Conservation (phyloP, 2,113 vertebrate genomes). For the Pedetes capensis region DNA sequence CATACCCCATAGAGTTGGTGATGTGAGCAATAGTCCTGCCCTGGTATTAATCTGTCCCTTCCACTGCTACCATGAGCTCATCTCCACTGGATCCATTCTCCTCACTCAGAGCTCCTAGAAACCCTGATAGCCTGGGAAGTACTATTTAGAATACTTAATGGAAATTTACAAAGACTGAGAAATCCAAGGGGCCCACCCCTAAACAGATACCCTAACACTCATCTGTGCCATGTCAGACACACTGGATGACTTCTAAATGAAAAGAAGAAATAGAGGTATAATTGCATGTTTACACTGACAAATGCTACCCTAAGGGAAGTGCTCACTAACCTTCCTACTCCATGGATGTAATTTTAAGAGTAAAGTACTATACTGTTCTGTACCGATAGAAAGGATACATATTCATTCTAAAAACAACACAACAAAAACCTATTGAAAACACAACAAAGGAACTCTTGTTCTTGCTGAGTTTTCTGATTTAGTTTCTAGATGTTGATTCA, state of each 20-base stretch:
- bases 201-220: neutral
- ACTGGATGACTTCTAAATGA: neutral
- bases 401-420: neutral
- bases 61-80: neutral
- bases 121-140: neutral
- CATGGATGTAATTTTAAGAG: neutral
- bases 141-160: neutral
- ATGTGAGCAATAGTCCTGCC: neutral
- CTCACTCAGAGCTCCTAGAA: neutral
- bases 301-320: neutral
- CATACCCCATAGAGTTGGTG: neutral
- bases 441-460: neutral
- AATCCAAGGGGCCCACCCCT: neutral
- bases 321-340: neutral
- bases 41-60: neutral
- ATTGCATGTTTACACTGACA: neutral
- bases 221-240: neutral
- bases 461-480: neutral
- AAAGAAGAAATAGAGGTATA: neutral
- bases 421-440: too few relatives aligned
- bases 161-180: neutral
- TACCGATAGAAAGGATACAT: neutral
- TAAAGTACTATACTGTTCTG: neutral
- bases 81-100: neutral
- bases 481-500: neutral